phyloP scores from a whole-genome alignment of 2,888 invertebrate genomes.

The Netelia inedita region DNA sequence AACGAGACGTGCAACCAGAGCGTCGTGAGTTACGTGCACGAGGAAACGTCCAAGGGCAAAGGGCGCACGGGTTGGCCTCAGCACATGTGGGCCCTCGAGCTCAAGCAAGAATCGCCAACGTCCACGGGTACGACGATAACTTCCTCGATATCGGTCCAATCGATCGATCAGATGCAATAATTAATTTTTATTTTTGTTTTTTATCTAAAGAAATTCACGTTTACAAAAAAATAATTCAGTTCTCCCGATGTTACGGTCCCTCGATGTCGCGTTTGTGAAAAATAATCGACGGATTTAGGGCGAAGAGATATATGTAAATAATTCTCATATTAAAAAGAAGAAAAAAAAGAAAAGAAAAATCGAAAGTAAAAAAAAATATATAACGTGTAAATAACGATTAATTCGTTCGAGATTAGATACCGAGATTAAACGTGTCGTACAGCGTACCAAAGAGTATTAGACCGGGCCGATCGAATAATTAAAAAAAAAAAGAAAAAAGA shows the following conservation, averaged over 20 bases:
- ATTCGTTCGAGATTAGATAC: background rate
- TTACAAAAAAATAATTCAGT: slow-evolving; percentile 24
- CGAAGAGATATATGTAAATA: slow-evolving; percentile 60
- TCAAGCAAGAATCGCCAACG: slow-evolving; percentile 88
- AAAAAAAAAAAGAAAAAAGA: background rate
- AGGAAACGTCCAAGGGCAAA: slow-evolving; percentile 87
- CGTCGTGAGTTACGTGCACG: slow-evolving; percentile 74
- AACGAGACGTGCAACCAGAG: slow-evolving; percentile 80
- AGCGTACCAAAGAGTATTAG: slow-evolving; percentile 75
- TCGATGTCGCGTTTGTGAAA: slow-evolving; percentile 56
- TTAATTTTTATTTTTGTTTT: slow-evolving; percentile 39
- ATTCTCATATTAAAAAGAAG: slow-evolving; percentile 14
- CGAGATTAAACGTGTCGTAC: slow-evolving; percentile 50
- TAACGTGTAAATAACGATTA: slow-evolving; percentile 65
- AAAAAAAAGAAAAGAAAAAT: background rate
- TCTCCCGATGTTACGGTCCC: slow-evolving; percentile 12
- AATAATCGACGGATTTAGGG: background rate
- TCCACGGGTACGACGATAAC: slow-evolving; percentile 66
- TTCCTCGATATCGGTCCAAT: slow-evolving; percentile 66
- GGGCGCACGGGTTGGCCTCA: slow-evolving; percentile 99
- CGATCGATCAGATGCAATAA: slow-evolving; percentile 77
- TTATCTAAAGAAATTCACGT: slow-evolving; percentile 40
- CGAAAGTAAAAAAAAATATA: slow-evolving; percentile 2
- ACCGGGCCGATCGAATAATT: slow-evolving; percentile 22
- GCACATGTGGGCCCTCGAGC: slow-evolving; percentile 96